Evolutionary conservation across 2,888 invertebrate genomes (phyloP).

Genomic region (Drosophila nr. medialis): DNA sequence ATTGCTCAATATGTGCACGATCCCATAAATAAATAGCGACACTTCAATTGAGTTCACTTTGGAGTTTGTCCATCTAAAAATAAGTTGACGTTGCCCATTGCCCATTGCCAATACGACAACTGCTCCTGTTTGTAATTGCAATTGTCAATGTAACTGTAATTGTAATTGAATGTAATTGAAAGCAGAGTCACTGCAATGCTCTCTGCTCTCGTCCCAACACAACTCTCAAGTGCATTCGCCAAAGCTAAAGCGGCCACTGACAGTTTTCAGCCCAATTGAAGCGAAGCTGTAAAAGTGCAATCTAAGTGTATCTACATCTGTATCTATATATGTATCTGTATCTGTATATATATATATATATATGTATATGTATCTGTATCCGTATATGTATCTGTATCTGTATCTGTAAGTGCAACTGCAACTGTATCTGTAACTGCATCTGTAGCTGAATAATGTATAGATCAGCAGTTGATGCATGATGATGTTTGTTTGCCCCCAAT

Average conservation of each 20-base stretch:
- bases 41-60: slow-evolving; percentile 56
- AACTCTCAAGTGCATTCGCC: slow-evolving; percentile 54
- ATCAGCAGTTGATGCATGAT: neutral
- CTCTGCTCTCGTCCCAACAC: slow-evolving; percentile 1
- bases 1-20: slow-evolving; percentile 1
- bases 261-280: slow-evolving; percentile 52
- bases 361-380: neutral
- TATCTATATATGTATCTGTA: neutral
- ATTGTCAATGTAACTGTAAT: slow-evolving; percentile 45
- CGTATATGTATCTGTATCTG: slow-evolving; percentile 5
- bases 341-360: neutral
- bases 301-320: slow-evolving; percentile 12
- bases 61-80: slow-evolving; percentile 62
- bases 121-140: slow-evolving; percentile 12
- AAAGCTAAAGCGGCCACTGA: slow-evolving; percentile 48
- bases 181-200: slow-evolving; percentile 19
- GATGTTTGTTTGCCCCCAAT: slow-evolving; percentile 46
- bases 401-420: slow-evolving; percentile 1
- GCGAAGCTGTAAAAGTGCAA: slow-evolving; percentile 73
- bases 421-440: slow-evolving; percentile 12
- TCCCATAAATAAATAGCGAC: slow-evolving; percentile 54
- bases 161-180: slow-evolving; percentile 70
- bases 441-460: slow-evolving; percentile 17
- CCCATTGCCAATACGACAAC: slow-evolving; percentile 9
- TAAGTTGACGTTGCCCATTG: slow-evolving; percentile 33